These are phyloP conservation scores for Montifringilla adamsi DNA, from an alignment of 2,113 vertebrate genomes.

Conservation along the genomic window DNA sequence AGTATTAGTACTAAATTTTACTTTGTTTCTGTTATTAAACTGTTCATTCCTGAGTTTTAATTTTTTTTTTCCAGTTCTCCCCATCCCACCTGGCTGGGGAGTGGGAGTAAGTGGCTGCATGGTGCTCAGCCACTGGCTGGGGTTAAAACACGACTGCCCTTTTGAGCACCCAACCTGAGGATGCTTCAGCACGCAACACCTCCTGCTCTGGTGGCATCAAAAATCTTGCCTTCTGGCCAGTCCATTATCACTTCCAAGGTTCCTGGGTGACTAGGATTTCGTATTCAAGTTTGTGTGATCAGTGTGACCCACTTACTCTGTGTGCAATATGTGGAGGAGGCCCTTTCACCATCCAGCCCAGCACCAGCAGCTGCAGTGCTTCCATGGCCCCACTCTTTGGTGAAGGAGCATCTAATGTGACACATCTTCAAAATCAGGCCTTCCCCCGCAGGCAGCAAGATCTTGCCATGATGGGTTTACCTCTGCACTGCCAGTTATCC, in stretches of 20 bases:
- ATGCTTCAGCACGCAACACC: rapidly evolving
- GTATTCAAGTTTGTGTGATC: not conserved
- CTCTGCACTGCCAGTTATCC: not conserved
- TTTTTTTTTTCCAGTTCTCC: not conserved
- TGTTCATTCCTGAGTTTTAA: rapidly evolving
- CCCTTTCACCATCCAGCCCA: not conserved
- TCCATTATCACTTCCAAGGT: not conserved
- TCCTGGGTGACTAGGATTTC: not conserved
- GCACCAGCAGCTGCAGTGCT: no score
- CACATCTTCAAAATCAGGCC: not conserved
- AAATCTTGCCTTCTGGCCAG: not conserved
- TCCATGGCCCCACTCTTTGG: rapidly evolving
- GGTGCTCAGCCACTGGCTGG: not conserved
- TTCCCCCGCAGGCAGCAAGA: not conserved
- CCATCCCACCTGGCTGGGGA: not conserved
- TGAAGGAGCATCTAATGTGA: no score
- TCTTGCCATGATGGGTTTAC: not conserved
- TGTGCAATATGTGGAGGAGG: not conserved
- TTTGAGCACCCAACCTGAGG: no score
- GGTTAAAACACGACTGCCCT: not conserved
- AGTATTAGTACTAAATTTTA: not conserved
- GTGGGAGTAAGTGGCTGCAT: not conserved
- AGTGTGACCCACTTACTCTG: not conserved
- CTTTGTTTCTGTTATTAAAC: not conserved
- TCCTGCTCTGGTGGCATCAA: not conserved